Conservation (phyloP, 2,888 invertebrate genomes). For the Caenorhabditis uteleia region DNA sequence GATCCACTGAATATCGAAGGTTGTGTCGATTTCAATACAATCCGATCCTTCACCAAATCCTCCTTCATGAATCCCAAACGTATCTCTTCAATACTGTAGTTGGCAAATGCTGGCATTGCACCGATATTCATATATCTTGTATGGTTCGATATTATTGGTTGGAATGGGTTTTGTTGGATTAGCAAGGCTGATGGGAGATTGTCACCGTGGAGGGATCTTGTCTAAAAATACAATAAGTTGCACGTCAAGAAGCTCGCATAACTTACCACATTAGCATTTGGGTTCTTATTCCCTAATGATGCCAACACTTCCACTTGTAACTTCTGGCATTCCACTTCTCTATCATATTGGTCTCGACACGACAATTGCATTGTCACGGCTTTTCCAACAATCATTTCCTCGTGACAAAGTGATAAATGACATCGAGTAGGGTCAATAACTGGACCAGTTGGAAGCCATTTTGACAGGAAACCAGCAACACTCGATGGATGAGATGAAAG, state of each 20-base stretch:
- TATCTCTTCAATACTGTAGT: slow-evolving; percentile 93
- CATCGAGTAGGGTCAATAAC: slow-evolving; percentile 52
- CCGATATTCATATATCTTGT: slow-evolving; percentile 85
- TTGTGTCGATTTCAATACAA: slow-evolving; percentile 80
- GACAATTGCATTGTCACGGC: slow-evolving; percentile 36
- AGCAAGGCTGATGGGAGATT: slow-evolving; percentile 31
- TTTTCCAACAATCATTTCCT: slow-evolving; percentile 54
- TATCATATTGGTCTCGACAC: slow-evolving; percentile 41
- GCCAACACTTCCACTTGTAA: slow-evolving; percentile 40
- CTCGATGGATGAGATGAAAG: slow-evolving; percentile 85
- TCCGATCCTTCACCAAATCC: slow-evolving; percentile 77
- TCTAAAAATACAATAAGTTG: background rate
- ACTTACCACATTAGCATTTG: background rate
- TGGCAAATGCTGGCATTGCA: slow-evolving; percentile 82
- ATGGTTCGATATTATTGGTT: slow-evolving; percentile 63
- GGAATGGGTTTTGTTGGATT: slow-evolving; percentile 56
- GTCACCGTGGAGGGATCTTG: slow-evolving; percentile 12
- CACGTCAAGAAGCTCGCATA: background rate
- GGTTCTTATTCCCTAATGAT: slow-evolving; percentile 11
- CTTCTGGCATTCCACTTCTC: slow-evolving; percentile 42
- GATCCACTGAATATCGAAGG: slow-evolving; percentile 82
- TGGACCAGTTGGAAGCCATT: slow-evolving; percentile 78
- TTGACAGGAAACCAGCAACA: slow-evolving; percentile 87
- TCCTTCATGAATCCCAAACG: slow-evolving; percentile 40
- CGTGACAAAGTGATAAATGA: slow-evolving; percentile 76